Evolutionary conservation across 2,113 vertebrate species (phyloP), one percentile per base, ranked within the genome.

Genomic region (Tichodroma muraria): DNA sequence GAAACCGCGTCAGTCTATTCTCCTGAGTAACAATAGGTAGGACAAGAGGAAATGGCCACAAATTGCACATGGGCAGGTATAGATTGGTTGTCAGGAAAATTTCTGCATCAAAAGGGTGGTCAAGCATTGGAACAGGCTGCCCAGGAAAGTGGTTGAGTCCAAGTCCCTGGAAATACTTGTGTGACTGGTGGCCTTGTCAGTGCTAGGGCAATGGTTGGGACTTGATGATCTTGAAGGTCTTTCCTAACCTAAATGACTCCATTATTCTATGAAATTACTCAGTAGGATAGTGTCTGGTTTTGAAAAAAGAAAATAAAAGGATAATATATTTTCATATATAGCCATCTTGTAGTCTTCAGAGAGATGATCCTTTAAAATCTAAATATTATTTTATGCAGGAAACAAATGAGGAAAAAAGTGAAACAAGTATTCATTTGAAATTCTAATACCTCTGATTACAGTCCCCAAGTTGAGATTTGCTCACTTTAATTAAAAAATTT

Each of bases 361-460:
- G 90, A 64, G 12, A 31, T 60, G n/a, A 57, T 86, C 27, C 33
- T 83, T 93, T 84, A 19, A 81, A 84, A 52, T 15, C 8, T 10
- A 45, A 81, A 18, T 75, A 53, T 50, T 88, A 59, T 63, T 90
- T 92, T 80, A 15, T 81, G 9, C 37, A 50, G n/a, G 57, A 85
- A 92, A 33, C 14, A 28, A 49, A 33, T 90, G 59, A 52, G 30
- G 61, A 68, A 82, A 85, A 88, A 63, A 79, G 47, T 75, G 8
- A 68, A 92, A 44, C 60, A 81, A 40, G 7, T 87, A 56, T 44
- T 89, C 8, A 68, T 89, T 93, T 96, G 40, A 64, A 84, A 60
- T 79, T 87, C 28, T 69, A 37, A 87, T 81, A 5, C 64, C 27
- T 80, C 75, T 90, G 45, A 69, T 73, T 92, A 40, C n/a, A 85